A percentile compares a stretch with the other conserved stretches of the same genome.
Conservation (phyloP, 2,888 invertebrate species). For the Crossocerus cetratus region DNA sequence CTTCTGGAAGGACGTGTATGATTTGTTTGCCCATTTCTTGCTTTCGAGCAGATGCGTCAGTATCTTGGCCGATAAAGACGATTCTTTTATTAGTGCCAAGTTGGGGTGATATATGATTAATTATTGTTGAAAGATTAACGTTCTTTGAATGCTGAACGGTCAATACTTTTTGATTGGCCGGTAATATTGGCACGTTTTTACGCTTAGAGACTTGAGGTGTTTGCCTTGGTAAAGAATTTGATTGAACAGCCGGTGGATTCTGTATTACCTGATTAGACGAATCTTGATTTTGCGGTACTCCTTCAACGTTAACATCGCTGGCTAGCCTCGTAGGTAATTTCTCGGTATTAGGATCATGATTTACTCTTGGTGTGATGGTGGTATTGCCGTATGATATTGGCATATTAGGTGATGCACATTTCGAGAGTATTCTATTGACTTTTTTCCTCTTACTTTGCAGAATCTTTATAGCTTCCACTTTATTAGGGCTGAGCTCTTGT, state of each 20-base stretch:
- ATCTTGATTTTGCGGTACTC: neutral
- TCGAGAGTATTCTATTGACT: conserved; percentile 2
- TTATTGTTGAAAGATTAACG: conserved; percentile 60
- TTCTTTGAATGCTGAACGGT: conserved; percentile 60
- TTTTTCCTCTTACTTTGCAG: conserved; percentile 20
- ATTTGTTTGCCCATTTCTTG: conserved; percentile 22
- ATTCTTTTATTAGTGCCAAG: conserved; percentile 61
- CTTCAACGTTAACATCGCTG: neutral
- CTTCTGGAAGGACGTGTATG: conserved; percentile 21
- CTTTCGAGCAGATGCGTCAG: conserved; percentile 32
- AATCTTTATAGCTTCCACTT: neutral
- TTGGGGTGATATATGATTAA: conserved; percentile 62
- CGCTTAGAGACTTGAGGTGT: neutral
- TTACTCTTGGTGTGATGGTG: conserved; percentile 22
- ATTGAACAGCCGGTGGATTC: neutral
- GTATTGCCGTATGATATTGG: conserved; percentile 27
- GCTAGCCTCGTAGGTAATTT: conserved; percentile 22
- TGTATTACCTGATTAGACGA: neutral
- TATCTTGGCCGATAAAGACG: conserved; percentile 59
- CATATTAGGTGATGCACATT: conserved; percentile 16
- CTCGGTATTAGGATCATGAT: conserved; percentile 1
- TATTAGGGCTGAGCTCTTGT: neutral
- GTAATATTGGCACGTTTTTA: conserved; percentile 23
- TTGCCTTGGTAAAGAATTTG: neutral
- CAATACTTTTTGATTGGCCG: conserved; percentile 54